These are phyloP conservation scores for Pelagia noctiluca DNA, from an alignment of 30 jellyfish, hydroid and myxozoan genomes.

Conservation along the genomic window DNA sequence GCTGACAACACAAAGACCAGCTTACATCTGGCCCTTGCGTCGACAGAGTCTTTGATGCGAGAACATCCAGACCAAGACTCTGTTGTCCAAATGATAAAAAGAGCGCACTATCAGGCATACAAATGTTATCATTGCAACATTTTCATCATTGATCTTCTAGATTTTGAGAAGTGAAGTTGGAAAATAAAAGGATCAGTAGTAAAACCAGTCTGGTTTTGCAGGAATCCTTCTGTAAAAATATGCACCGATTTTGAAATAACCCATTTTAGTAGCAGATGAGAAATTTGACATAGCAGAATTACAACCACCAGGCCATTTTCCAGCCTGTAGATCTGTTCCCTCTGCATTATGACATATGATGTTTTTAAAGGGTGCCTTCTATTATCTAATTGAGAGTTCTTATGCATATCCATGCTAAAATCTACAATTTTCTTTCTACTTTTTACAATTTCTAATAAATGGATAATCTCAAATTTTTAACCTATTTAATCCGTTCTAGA, in stretches of 20 bases:
- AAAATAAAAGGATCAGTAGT: neutral
- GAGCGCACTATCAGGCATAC: neutral
- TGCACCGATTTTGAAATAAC: neutral
- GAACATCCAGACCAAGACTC: too few relatives aligned
- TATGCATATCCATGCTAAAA: too few relatives aligned
- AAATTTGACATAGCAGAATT: neutral
- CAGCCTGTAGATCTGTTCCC: too few relatives aligned
- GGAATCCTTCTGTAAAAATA: neutral
- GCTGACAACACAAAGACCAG: too few relatives aligned
- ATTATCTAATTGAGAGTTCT: too few relatives aligned
- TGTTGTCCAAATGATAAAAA: too few relatives aligned
- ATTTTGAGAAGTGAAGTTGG: neutral
- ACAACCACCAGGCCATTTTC: neutral
- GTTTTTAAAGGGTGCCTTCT: too few relatives aligned
- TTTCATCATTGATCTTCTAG: neutral
- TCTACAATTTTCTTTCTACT: too few relatives aligned
- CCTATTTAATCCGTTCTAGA: too few relatives aligned
- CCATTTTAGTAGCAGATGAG: neutral
- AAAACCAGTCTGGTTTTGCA: neutral
- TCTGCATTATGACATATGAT: too few relatives aligned
- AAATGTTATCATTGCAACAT: neutral
- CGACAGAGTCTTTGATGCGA: neutral
- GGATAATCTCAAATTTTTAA: too few relatives aligned
- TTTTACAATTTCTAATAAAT: too few relatives aligned
- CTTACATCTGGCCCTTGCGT: slow-evolving; percentile 5